phyloP scores from a whole-genome alignment of 92 coral and sea anemone genomes.

The Plumapathes pennacea region DNA sequence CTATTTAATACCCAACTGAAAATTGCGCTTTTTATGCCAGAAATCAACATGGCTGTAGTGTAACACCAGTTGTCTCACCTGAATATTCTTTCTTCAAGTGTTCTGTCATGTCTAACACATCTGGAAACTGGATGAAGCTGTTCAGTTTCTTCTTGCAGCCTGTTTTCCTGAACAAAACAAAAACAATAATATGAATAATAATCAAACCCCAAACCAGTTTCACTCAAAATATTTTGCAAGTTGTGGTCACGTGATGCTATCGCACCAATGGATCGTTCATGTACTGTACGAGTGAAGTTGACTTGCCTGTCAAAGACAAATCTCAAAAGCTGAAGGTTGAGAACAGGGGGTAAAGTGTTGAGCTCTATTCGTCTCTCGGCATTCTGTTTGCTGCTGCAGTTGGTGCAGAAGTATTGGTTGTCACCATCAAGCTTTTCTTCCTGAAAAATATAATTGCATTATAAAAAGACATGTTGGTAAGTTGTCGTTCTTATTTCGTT shows the following conservation, averaged over 20 bases:
- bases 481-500: too few relatives aligned
- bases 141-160: slow-evolving; percentile 94
- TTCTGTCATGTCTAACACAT: slow-evolving; percentile 76
- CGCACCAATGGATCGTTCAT: too few relatives aligned
- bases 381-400: slow-evolving; percentile 83
- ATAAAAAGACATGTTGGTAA: neutral
- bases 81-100: slow-evolving; percentile 47
- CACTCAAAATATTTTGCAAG: too few relatives aligned
- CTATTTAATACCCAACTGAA: neutral
- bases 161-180: slow-evolving; percentile 58
- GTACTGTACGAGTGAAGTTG: too few relatives aligned
- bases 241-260: too few relatives aligned
- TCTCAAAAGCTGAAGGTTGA: slow-evolving; percentile 87
- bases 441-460: slow-evolving; percentile 18
- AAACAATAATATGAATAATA: neutral
- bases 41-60: too few relatives aligned
- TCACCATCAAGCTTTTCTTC: slow-evolving; percentile 91
- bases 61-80: slow-evolving; percentile 14
- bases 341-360: slow-evolving; percentile 86
- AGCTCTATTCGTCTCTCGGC: slow-evolving; percentile 89
- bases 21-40: too few relatives aligned
- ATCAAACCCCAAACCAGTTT: too few relatives aligned
- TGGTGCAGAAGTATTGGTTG: slow-evolving; percentile 84
- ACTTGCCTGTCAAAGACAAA: slow-evolving; percentile 96
- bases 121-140: slow-evolving; percentile 88